phyloP scores from a whole-genome alignment of 2,888 invertebrate species.

The Exocentrus adspersus region DNA sequence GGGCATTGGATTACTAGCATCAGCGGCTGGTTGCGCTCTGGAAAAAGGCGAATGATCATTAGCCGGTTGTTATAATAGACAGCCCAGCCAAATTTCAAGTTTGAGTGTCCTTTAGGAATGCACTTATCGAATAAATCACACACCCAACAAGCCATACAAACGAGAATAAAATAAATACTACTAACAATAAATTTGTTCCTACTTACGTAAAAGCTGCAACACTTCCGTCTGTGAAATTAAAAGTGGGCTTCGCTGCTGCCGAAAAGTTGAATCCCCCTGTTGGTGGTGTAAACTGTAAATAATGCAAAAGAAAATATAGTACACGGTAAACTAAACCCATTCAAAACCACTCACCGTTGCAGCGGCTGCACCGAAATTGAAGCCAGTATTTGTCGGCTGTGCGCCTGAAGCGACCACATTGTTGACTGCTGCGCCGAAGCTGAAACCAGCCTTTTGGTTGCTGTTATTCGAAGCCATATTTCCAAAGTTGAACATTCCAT shows the following conservation, averaged over 20 bases:
- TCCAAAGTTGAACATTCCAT: slow-evolving; percentile 57
- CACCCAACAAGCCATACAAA: neutral
- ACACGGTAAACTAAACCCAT: neutral
- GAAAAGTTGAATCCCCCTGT: slow-evolving; percentile 58
- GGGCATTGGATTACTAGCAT: slow-evolving; percentile 46
- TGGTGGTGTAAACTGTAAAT: slow-evolving; percentile 42
- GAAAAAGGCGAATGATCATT: slow-evolving; percentile 41
- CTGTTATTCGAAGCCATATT: slow-evolving; percentile 38
- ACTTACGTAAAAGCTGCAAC: slow-evolving; percentile 65
- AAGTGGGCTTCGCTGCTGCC: slow-evolving; percentile 59
- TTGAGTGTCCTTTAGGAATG: too few relatives aligned
- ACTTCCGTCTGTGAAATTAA: slow-evolving; percentile 65
- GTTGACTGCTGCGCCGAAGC: slow-evolving; percentile 48
- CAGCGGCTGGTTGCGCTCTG: slow-evolving; percentile 51
- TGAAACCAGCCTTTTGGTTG: slow-evolving; percentile 53
- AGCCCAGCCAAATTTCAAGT: too few relatives aligned
- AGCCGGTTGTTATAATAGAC: too few relatives aligned
- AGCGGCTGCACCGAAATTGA: slow-evolving; percentile 56
- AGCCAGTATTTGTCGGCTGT: slow-evolving; percentile 47
- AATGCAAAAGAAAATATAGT: neutral
- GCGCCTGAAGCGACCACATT: slow-evolving; percentile 16
- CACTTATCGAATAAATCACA: too few relatives aligned
- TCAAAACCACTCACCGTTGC: slow-evolving; percentile 46
- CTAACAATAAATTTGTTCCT: neutral
- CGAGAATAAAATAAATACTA: neutral